Base-by-base conservation (phyloP, 1,140 invertebrate species). In the Atopsyche davidsoni region DNA sequence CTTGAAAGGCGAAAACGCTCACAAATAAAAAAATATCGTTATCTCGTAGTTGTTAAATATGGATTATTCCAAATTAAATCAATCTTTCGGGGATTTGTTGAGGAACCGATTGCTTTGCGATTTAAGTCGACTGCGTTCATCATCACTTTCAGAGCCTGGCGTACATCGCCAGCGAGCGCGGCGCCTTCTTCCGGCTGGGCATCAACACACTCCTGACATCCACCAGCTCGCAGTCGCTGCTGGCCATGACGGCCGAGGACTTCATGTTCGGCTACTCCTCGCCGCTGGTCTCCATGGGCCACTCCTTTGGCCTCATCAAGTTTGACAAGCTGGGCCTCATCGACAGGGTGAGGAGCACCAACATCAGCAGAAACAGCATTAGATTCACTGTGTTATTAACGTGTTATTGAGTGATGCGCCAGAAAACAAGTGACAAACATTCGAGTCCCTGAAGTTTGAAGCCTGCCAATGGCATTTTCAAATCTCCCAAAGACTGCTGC, bases 251-350 rank as follows among this genome's bases (percentile, higher is more conserved):
- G 0, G 86, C 86, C 0, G 79, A 69, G 45, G 86, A 89, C 63
- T 90, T 90, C 62, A 89, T 89, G 86, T 89, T 89, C 60, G 86
- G 85, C 0, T 87, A 86, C 66, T 64, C 81, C 47, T 84, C 82
- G 1, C 66, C 82, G 2, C 65, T 90, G 23, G 81, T 88, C 60
- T 84, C 82, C 0, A 60, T 90, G 17, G 87, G 87, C 0, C 86
- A 89, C 62, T 81, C 78, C 2, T 76, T 89, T 46, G 75, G 76
- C 10, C 89, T 87, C 87, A 89, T 90, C 40, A 80, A 78, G 39
- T 90, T 90, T 59, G 85, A 88, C 47, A 87, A 85, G 59, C 70
- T 90, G 1, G 87, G 87, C 2, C 73, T 90, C 0, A 89, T 90
- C 46, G 87, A 90, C 70, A 73, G 87, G 63, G 86, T 89, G 70